Evolutionary conservation across 1,140 invertebrate genomes (phyloP), one percentile per base, ranked within the genome.

Genomic region (Dendrolimus punctatus): DNA sequence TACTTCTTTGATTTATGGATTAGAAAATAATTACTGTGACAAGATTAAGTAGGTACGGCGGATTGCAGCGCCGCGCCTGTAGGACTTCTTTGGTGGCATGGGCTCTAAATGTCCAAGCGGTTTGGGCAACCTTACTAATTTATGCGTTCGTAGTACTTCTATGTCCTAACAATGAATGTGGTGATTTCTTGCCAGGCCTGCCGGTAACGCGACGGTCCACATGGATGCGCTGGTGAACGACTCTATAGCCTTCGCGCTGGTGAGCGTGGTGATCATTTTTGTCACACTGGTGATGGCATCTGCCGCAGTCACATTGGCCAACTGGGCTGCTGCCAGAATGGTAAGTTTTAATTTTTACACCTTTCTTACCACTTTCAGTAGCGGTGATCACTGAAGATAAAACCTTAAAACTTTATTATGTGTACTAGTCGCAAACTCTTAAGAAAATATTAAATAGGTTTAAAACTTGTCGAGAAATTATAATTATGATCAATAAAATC

Each of bases 151-250:
- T 36, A 8, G 3, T 5, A 39, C 4, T 39, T 36, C 0, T 39
- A 37, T 40, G 10, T 5, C 48, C 5, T 55, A 10, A 40, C 6
- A 7, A 46, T 36, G 40, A 10, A 7, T 9, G 42, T 45, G 39
- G 6, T 43, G 41, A 7, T 48, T 9, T 42, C 44, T n/a, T 51
- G 49, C 2, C 73, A 87, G 83, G 45, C 51, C 87, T 6, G 83
- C 89, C 55, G 87, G 84, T 7, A 89, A 89, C 6, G 53, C 69
- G 5, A 73, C 85, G 23, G 84, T 89, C 40, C 90, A 90, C 57
- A 89, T 85, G 75, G 85, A 90, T 52, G 90, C 91, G 3, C 76
- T 92, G 3, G 88, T 91, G 5, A 88, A 91, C 9, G 91, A 92
- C 63, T 90, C 91, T 0, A 68, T 87, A 3, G 90, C 91, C 8